Evolutionary conservation across 1,140 invertebrate species (phyloP).

Genomic region (Drosophila miranda): DNA sequence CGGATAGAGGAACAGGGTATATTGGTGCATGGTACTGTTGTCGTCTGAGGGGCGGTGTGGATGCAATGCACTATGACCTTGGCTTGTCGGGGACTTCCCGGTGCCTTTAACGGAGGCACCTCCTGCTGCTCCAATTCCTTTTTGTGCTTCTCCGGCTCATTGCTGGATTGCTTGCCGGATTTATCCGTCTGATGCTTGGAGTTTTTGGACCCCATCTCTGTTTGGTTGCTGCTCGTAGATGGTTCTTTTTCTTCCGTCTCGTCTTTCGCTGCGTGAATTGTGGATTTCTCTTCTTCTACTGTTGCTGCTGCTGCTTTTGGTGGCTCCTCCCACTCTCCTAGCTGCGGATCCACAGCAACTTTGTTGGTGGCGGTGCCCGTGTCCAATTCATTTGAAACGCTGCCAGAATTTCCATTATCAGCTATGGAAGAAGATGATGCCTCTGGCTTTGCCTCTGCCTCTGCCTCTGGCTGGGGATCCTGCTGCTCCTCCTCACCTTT

Average conservation of each 20-base stretch:
- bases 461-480: constrained; percentile 16
- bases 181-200: constrained; percentile 55
- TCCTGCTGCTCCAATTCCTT: neutral
- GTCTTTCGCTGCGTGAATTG: constrained; percentile 13
- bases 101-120: constrained; percentile 23
- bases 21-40: constrained; percentile 3
- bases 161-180: constrained; percentile 16
- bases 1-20: neutral
- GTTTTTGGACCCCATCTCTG: constrained; percentile 62
- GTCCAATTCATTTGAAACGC: constrained; percentile 67
- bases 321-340: constrained; percentile 6
- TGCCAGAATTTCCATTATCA: constrained; percentile 76
- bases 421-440: constrained; percentile 33
- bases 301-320: constrained; percentile 2
- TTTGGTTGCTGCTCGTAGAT: constrained; percentile 9
- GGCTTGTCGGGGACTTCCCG: constrained; percentile 61
- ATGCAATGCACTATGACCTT: constrained; percentile 78
- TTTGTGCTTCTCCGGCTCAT: constrained; percentile 15
- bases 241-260: neutral
- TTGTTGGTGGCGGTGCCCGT: constrained; percentile 15
- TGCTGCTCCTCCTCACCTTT: constrained; percentile 7
- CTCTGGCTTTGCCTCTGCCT: too few species aligned
- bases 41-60: constrained; percentile 39
- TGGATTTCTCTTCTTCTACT: neutral
- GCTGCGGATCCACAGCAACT: constrained; percentile 19